Percentiles rank a stretch among this genome's conserved stretches.
phyloP scores from a whole-genome alignment of 1,140 invertebrate genomes.

The Hyles euphorbiae region DNA sequence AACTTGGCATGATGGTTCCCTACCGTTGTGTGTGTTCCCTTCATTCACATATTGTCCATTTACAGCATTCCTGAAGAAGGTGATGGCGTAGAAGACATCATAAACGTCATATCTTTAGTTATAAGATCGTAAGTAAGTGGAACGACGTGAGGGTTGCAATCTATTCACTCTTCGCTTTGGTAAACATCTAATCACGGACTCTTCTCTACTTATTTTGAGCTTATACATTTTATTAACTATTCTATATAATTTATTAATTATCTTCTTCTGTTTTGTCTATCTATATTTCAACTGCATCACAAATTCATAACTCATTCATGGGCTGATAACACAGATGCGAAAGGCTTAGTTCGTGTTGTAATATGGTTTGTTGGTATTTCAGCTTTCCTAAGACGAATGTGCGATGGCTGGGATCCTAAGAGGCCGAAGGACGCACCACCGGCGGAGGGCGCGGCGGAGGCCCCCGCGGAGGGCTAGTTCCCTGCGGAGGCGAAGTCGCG shows the following conservation, averaged over 20 bases:
- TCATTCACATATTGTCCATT: slow-evolving; percentile 62
- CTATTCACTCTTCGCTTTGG: slow-evolving; percentile 24
- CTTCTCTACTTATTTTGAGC: neutral
- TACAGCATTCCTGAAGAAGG: slow-evolving; percentile 85
- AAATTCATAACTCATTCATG: slow-evolving; percentile 14
- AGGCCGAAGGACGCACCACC: slow-evolving; percentile 39
- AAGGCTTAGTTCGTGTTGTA: neutral
- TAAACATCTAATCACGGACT: neutral
- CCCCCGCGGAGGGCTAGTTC: slow-evolving; percentile 53
- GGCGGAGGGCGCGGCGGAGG: slow-evolving; percentile 43
- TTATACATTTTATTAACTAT: neutral
- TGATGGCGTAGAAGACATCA: slow-evolving; percentile 79
- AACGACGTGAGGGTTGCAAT: slow-evolving; percentile 21
- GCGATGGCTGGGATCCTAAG: slow-evolving; percentile 74
- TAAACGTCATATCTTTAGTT: slow-evolving; percentile 71
- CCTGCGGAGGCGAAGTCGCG: slow-evolving; percentile 10
- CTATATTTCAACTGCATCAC: slow-evolving; percentile 4
- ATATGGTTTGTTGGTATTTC: slow-evolving; percentile 38
- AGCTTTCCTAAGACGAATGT: slow-evolving; percentile 85
- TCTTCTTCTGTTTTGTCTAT: slow-evolving; percentile 15
- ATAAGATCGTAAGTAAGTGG: slow-evolving; percentile 78
- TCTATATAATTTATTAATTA: slow-evolving; percentile 14
- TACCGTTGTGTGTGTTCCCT: slow-evolving; percentile 40
- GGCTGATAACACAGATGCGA: slow-evolving; percentile 11
- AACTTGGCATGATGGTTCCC: slow-evolving; percentile 17